A percentile compares a stretch with the other conserved stretches of the same genome.
Conservation (phyloP, 2,797 vertebrate genomes). For the Miichthys miiuy region DNA sequence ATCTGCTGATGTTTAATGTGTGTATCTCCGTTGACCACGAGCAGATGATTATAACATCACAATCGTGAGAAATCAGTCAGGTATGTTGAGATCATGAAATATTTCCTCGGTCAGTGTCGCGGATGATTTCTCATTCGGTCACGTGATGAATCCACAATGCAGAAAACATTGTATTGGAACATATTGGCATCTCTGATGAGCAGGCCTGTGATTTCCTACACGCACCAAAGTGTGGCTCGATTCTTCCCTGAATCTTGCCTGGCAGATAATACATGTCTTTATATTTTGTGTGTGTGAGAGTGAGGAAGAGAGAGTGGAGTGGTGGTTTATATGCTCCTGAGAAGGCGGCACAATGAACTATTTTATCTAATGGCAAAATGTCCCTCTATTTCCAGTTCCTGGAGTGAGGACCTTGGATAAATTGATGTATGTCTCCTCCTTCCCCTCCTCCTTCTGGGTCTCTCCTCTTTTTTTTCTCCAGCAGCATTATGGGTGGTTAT, state of each 20-base stretch:
- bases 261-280: slow-evolving; percentile 20
- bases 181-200: not conserved
- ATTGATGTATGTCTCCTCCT: slow-evolving; percentile 95
- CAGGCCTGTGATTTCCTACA: slow-evolving; percentile 1
- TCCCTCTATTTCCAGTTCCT: slow-evolving; percentile 92
- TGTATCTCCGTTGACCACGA: not conserved
- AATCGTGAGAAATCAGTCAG: not conserved
- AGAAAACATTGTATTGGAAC: too few species aligned
- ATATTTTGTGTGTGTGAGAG: not conserved
- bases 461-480: slow-evolving; percentile 81
- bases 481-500: slow-evolving; percentile 97
- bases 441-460: slow-evolving; percentile 69
- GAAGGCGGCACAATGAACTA: slow-evolving; percentile 92
- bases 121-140: not conserved
- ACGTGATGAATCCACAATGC: not conserved
- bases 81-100: not conserved
- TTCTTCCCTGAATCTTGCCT: not conserved
- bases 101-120: not conserved
- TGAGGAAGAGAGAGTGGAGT: not conserved
- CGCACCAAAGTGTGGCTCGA: not conserved
- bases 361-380: slow-evolving; percentile 95
- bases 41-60: not conserved
- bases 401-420: slow-evolving; percentile 92
- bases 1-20: not conserved
- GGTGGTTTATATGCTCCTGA: slow-evolving; percentile 88